Evolutionary conservation across 2,113 vertebrate genomes (phyloP).

Genomic region (Hirundichthys speculiger): DNA sequence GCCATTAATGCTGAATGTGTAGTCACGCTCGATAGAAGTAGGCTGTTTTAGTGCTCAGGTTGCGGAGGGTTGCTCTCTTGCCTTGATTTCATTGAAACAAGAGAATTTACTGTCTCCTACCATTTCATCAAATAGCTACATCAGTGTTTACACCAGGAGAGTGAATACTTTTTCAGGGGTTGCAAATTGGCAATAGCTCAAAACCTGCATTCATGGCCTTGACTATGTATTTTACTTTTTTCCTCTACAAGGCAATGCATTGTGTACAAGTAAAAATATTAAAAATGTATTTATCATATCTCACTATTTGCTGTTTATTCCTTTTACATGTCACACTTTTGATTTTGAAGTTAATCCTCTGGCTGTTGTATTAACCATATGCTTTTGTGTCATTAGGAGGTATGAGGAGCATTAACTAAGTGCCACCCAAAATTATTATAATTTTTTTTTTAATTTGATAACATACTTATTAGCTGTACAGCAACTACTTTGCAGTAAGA

Average conservation of each 20-base stretch:
- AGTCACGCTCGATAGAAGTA: conserved; percentile 55
- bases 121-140: conserved; percentile 69
- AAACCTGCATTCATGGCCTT: too few relatives aligned
- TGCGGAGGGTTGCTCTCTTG: conserved; percentile 70
- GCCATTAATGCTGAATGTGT: conserved; percentile 44
- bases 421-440: background rate
- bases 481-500: background rate
- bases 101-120: conserved; percentile 70
- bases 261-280: too few relatives aligned
- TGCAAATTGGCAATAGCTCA: too few relatives aligned
- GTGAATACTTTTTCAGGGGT: conserved; percentile 31
- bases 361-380: conserved; percentile 50
- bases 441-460: background rate
- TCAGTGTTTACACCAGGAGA: conserved; percentile 39
- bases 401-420: background rate
- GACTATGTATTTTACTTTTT: too few relatives aligned
- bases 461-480: background rate
- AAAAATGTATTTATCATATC: too few relatives aligned
- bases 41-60: conserved; percentile 66
- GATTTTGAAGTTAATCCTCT: conserved; percentile 39
- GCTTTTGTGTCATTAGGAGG: conserved; percentile 18
- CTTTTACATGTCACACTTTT: background rate
- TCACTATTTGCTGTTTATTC: conserved; percentile 7
- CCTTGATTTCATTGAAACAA: conserved; percentile 73
- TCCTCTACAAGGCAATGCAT: too few relatives aligned